Evolutionary conservation across 2,797 vertebrate species (phyloP).

Genomic region (Poliocrania exsul): DNA sequence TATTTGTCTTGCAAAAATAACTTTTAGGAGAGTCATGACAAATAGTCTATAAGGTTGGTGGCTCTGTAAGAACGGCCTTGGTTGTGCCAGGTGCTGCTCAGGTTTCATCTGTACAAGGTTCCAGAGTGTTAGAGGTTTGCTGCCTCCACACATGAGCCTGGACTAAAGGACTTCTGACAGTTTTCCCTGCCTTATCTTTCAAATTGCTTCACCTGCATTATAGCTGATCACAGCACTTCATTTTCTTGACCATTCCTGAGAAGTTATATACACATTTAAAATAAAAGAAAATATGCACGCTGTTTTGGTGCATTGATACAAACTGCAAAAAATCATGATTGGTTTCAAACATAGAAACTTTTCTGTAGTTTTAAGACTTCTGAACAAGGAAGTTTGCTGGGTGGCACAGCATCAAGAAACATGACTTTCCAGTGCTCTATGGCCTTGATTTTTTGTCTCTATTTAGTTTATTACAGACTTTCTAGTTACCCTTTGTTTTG

Average conservation of each 20-base stretch:
- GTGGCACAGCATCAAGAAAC: background rate
- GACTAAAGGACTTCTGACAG: background rate
- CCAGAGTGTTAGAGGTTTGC: background rate
- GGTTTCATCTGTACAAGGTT: background rate
- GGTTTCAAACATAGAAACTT: background rate
- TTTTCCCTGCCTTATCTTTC: background rate
- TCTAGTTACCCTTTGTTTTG: background rate
- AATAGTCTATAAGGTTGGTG: background rate
- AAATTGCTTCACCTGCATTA: background rate
- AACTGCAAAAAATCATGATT: background rate
- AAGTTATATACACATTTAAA: background rate
- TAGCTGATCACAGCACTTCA: background rate
- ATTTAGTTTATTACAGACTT: background rate
- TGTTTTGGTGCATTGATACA: background rate
- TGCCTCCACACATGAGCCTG: background rate
- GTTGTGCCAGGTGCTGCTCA: background rate
- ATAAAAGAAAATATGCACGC: background rate
- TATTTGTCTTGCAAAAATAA: background rate
- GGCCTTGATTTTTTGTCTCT: background rate
- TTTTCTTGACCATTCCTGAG: background rate
- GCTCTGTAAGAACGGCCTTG: background rate
- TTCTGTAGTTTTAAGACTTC: background rate
- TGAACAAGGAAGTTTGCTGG: background rate
- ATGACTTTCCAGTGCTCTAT: background rate
- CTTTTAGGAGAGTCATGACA: background rate